phyloP scores from a whole-genome alignment of 2,888 invertebrate species.

The Cephalotes varians region DNA sequence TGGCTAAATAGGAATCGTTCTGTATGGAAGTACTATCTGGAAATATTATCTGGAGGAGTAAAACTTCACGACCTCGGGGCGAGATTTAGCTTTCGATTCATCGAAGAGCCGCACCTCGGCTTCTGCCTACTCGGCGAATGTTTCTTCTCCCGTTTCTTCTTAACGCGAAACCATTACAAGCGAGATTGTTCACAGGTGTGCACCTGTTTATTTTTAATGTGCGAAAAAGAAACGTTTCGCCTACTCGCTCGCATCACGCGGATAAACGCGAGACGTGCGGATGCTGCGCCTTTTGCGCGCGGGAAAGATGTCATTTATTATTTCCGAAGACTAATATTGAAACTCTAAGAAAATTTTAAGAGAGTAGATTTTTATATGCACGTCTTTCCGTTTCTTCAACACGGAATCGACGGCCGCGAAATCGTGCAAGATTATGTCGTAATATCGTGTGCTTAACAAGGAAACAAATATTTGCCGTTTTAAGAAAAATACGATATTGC shows the following conservation, averaged over 20 bases:
- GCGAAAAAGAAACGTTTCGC: conserved; percentile 10
- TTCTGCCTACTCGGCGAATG: conserved; percentile 31
- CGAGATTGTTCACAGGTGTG: conserved; percentile 17
- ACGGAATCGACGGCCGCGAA: not conserved
- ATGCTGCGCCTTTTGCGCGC: not conserved
- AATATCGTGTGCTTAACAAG: not conserved
- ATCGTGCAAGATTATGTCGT: not conserved
- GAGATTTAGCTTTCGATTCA: conserved; percentile 76
- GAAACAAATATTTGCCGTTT: not conserved
- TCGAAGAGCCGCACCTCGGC: conserved; percentile 56
- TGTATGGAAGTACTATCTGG: not conserved
- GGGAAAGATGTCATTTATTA: no score
- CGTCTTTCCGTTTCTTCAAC: not conserved
- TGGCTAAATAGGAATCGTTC: not conserved
- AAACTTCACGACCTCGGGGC: conserved; percentile 79
- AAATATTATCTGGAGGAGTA: conserved; percentile 57
- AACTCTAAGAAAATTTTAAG: not conserved
- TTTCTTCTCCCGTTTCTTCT: conserved; percentile 31
- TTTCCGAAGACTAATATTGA: not conserved
- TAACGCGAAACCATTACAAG: not conserved
- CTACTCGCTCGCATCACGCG: not conserved
- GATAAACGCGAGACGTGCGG: conserved; percentile 1
- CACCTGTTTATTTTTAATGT: conserved; percentile 19
- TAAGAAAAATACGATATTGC: not conserved
- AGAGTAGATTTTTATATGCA: not conserved